Percentiles rank a stretch among this genome's conserved stretches.
Conservation (phyloP, 2,888 invertebrate species). For the Drepana falcataria region DNA sequence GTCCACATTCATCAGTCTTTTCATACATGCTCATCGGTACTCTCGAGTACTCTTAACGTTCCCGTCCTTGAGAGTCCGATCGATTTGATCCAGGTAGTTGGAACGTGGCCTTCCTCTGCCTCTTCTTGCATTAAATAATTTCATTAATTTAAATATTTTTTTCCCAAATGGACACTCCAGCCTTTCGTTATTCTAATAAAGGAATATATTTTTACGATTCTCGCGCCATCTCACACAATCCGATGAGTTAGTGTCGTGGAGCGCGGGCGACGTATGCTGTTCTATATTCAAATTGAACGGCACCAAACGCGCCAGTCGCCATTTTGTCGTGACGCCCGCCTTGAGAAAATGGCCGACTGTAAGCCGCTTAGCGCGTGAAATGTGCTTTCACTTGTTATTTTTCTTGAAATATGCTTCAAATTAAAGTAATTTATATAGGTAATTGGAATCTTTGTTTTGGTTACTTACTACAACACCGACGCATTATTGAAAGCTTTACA, state of each 20-base stretch:
- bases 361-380: slow-evolving; percentile 51
- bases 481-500: too few relatives aligned
- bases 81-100: too few relatives aligned
- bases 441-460: slow-evolving; percentile 2
- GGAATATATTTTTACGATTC: slow-evolving; percentile 74
- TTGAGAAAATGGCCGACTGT: slow-evolving; percentile 59
- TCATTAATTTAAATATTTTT: background rate
- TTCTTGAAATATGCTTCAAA: slow-evolving; percentile 39
- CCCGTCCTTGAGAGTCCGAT: too few relatives aligned
- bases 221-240: slow-evolving; percentile 71
- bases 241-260: slow-evolving; percentile 73
- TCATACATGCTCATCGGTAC: too few relatives aligned
- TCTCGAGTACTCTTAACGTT: too few relatives aligned
- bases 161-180: slow-evolving; percentile 19
- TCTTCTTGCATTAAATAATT: too few relatives aligned
- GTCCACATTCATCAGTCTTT: too few relatives aligned
- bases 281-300: slow-evolving; percentile 77
- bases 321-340: slow-evolving; percentile 63
- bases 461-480: background rate
- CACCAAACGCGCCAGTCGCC: slow-evolving; percentile 58
- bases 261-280: slow-evolving; percentile 75
- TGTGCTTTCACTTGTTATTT: slow-evolving; percentile 42
- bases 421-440: slow-evolving; percentile 20
- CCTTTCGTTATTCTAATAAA: slow-evolving; percentile 40
- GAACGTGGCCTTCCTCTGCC: too few relatives aligned